Base-by-base conservation (phyloP, 2,113 vertebrate genomes). In the Coregonus clupeaformis region DNA sequence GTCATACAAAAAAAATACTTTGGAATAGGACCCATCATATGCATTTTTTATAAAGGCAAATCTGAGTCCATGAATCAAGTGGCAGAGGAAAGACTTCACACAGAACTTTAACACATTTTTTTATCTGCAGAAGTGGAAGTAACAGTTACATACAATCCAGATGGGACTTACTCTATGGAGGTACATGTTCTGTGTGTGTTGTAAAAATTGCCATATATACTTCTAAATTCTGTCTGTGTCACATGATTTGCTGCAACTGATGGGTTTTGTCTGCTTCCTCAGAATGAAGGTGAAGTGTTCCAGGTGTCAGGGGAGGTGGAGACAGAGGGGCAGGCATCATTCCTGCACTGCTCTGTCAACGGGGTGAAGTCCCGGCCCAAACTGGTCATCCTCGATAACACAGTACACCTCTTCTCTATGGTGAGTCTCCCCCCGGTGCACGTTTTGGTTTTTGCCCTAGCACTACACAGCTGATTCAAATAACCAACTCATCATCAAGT, bases 91-190 rank as follows among this genome's bases (percentile, higher is more conserved):
- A 42, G 9, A 11, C 36, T 42, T 42, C 36, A 42, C 36, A 32
- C 32, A 42, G 0, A 42, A 42, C 36, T 12, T 52, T 52, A 6
- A 45, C 42, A 45, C 1, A 18, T 42, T 72, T 88, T 29, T 3
- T 6, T 68, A 68, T 89, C 73, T 83, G 59, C 84, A 99, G 98
- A 91, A 79, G 91, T 97, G 60, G 81, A 94, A 12, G 79, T 99
- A 73, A 85, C 91, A 78, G 85, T 97, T 52, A 86, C 78, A 1
- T 98, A 98, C 84, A 95, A 94, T 87, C 89, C 69, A 59, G 95
- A 95, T 59, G 94, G 96, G 18, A 96, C 95, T 13, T 98, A 96
- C 76, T 91, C 77, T n/a, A 96, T 99, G 94, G 91, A 96, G 97
- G 98, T 98, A 92, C 91, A 22, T 42, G 36, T 42, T 42, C 36